Evolutionary conservation across 1,140 invertebrate genomes (phyloP).

Genomic region (Drosophila pruinosa): DNA sequence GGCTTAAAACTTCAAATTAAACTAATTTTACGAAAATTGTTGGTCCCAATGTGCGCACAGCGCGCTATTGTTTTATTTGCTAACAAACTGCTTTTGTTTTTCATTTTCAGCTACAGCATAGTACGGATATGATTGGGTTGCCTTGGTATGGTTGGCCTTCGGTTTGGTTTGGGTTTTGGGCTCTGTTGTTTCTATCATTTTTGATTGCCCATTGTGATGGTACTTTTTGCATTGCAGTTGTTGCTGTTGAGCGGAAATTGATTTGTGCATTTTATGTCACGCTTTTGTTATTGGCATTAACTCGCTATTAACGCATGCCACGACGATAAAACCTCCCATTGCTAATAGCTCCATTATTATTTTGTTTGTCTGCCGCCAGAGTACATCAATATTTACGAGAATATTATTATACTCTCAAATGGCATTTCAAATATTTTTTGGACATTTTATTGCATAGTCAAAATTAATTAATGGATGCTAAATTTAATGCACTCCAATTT

Average conservation of each 20-base stretch:
- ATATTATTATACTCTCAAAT: not conserved
- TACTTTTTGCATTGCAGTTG: constrained; percentile 7
- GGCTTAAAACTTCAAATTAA: constrained; percentile 50
- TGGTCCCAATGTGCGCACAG: constrained; percentile 26
- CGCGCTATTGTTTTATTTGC: constrained; percentile 47
- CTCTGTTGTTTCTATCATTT: constrained; percentile 30
- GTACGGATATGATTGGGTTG: not conserved
- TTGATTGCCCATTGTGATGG: constrained; percentile 48
- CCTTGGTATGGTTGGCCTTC: not conserved
- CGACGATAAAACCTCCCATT: not conserved
- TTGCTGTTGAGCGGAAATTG: constrained; percentile 50
- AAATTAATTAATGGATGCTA: constrained; percentile 42
- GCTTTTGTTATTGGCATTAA: constrained; percentile 57
- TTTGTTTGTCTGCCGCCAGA: constrained; percentile 1
- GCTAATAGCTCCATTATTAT: constrained; percentile 31
- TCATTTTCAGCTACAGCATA: not conserved
- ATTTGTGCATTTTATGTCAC: constrained; percentile 58
- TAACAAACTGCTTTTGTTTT: constrained; percentile 53
- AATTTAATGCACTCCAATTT: constrained; percentile 17
- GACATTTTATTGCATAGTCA: not conserved
- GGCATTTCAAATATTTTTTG: constrained; percentile 39
- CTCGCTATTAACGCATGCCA: constrained; percentile 34
- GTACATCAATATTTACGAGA: not conserved
- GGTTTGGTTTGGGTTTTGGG: not conserved
- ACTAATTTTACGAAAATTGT: constrained; percentile 71